These are phyloP conservation scores for Cercopithecus petaurista DNA, from an alignment of 2,797 vertebrate species.

Conservation along the genomic window DNA sequence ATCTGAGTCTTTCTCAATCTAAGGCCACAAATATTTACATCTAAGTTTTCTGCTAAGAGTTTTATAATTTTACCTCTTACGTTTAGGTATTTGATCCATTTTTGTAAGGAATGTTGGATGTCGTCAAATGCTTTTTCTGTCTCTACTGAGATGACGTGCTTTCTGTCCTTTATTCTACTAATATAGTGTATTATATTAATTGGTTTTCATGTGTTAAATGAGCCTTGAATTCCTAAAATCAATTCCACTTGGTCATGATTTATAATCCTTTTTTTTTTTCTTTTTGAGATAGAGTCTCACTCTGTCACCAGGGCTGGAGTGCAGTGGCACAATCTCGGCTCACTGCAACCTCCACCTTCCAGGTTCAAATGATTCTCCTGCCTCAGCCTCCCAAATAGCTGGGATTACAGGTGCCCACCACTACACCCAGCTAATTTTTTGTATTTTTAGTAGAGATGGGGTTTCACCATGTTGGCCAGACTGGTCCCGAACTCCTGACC, in stretches of 20 bases:
- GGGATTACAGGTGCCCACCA: no score
- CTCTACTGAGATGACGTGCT: not conserved
- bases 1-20: not conserved
- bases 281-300: no score
- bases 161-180: not conserved
- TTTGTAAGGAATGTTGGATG: not conserved
- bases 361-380: no score
- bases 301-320: no score
- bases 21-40: not conserved
- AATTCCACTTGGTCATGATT: not conserved
- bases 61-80: not conserved
- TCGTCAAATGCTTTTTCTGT: not conserved
- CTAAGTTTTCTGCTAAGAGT: not conserved
- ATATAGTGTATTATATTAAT: not conserved
- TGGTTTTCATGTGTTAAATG: not conserved
- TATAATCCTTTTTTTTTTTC: not conserved
- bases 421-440: no score
- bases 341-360: no score
- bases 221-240: not conserved
- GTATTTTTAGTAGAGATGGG: no score
- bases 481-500: no score
- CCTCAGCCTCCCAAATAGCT: no score
- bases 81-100: not conserved
- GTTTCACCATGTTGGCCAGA: no score
- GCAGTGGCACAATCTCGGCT: no score